These are phyloP conservation scores for Thermophis baileyi DNA, from an alignment of 2,113 vertebrate species.

Conservation along the genomic window DNA sequence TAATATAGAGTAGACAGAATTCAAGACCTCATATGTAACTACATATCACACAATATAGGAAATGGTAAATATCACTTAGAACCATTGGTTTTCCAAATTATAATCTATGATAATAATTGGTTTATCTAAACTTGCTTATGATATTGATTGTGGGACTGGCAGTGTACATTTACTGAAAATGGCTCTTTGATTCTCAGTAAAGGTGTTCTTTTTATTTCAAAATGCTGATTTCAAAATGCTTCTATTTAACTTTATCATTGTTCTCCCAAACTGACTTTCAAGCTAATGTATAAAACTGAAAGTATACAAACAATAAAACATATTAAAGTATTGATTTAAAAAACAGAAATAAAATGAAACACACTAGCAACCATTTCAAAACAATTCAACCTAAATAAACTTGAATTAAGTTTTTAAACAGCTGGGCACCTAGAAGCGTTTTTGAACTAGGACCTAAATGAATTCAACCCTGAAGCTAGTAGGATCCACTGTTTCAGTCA, in stretches of 20 bases:
- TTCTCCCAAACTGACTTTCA: neutral
- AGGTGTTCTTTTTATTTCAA: neutral
- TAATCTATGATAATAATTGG: neutral
- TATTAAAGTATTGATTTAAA: neutral
- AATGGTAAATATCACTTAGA: neutral
- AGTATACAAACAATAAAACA: neutral
- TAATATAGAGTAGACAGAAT: neutral
- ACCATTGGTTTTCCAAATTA: neutral
- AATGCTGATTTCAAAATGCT: neutral
- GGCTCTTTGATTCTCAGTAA: neutral
- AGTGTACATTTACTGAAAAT: neutral
- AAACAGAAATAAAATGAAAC: neutral
- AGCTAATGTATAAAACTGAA: neutral
- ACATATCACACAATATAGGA: neutral
- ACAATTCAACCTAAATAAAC: neutral
- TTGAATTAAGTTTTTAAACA: neutral
- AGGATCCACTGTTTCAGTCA: neutral
- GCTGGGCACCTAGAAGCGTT: neutral
- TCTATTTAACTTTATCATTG: neutral
- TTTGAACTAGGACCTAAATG: neutral
- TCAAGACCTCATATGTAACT: neutral
- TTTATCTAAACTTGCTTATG: neutral
- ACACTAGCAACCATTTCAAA: neutral
- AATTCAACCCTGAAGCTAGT: neutral
- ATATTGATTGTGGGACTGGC: neutral